phyloP scores from a whole-genome alignment of 1,140 invertebrate species.

The Drosophila bocki region DNA sequence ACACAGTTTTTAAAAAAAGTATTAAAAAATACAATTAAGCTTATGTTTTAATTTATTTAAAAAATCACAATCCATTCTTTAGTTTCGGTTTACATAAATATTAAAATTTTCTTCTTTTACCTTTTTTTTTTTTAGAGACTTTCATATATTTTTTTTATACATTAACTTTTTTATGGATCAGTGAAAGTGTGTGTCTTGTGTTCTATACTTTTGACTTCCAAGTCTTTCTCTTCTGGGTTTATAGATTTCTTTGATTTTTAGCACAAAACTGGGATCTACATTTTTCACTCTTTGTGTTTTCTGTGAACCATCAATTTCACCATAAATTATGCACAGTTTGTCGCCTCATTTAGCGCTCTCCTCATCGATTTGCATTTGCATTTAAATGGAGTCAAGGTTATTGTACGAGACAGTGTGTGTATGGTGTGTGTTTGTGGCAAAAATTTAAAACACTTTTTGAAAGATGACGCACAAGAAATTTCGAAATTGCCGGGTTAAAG shows the following conservation, averaged over 20 bases:
- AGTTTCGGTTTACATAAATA: background rate
- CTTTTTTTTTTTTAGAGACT: background rate
- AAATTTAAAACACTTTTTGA: conserved; percentile 21
- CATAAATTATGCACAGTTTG: conserved; percentile 56
- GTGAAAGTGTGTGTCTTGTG: conserved; percentile 41
- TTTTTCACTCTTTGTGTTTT: conserved; percentile 13
- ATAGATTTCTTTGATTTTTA: conserved; percentile 21
- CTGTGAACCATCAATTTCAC: conserved; percentile 49
- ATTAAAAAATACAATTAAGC: background rate
- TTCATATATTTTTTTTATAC: background rate
- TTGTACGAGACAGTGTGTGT: conserved; percentile 16
- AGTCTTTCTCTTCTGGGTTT: conserved; percentile 4
- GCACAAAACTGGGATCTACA: conserved; percentile 24
- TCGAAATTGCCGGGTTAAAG: conserved; percentile 41
- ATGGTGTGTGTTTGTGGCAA: background rate
- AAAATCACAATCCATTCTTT: background rate
- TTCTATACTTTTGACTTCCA: conserved; percentile 3
- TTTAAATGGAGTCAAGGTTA: conserved; percentile 76
- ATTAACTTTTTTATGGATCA: conserved; percentile 4
- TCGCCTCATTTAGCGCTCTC: conserved; percentile 37
- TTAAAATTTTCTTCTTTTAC: background rate
- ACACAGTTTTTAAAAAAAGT: background rate
- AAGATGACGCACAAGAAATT: conserved; percentile 63
- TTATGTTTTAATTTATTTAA: background rate
- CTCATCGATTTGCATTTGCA: conserved; percentile 63